Conservation (phyloP, 23 tunicate species). For the Ciona savignyi region DNA sequence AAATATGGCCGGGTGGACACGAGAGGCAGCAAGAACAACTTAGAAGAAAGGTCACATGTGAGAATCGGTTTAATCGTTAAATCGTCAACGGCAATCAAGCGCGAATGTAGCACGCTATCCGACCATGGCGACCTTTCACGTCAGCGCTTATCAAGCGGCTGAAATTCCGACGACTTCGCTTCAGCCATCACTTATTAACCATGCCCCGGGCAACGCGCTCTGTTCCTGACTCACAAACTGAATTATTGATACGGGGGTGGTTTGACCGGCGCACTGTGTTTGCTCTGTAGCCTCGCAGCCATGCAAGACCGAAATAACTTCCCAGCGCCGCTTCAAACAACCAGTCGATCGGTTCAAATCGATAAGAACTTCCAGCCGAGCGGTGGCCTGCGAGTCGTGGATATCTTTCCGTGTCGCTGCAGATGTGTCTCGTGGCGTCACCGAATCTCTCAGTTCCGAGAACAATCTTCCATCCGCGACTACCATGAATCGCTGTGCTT, state of each 20-base stretch:
- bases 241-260: background rate
- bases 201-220: background rate
- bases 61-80: background rate
- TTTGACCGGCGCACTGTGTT: background rate
- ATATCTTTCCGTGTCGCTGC: too few relatives aligned
- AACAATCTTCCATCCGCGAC: too few relatives aligned
- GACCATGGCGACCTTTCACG: background rate
- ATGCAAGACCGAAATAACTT: background rate
- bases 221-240: background rate
- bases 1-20: background rate
- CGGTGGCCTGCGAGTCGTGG: too few relatives aligned
- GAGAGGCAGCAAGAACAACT: background rate
- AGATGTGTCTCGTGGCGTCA: too few relatives aligned
- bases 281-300: background rate
- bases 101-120: background rate
- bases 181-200: background rate
- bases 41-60: too few relatives aligned
- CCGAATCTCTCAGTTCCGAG: too few relatives aligned
- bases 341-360: too few relatives aligned
- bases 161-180: background rate
- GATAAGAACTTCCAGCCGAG: too few relatives aligned
- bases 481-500: too few relatives aligned
- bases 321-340: too few relatives aligned
- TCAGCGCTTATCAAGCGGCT: background rate
- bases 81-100: background rate